phyloP scores from a whole-genome alignment of 2,113 vertebrate genomes.

The Cranoglanis bouderius region DNA sequence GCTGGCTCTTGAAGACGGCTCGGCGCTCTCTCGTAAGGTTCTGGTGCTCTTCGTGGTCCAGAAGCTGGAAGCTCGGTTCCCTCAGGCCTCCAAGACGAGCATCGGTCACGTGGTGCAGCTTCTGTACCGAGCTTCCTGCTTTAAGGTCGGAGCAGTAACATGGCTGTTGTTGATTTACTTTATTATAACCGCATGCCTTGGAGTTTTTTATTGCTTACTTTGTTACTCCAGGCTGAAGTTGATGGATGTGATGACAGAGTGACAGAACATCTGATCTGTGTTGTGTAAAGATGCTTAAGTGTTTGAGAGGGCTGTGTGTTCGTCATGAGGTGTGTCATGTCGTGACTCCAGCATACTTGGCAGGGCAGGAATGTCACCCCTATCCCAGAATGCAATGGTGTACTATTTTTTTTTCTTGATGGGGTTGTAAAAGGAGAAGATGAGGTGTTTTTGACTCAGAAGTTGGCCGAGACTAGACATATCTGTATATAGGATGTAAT shows the following conservation, averaged over 20 bases:
- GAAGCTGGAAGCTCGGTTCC: conserved; percentile 94
- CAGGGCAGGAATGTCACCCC: conserved; percentile 4
- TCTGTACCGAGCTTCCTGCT: conserved; percentile 96
- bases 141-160: conserved; percentile 78
- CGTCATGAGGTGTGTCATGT: background rate
- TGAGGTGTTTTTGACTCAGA: background rate
- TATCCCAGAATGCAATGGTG: conserved; percentile 12
- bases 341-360: background rate
- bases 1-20: conserved; percentile 94
- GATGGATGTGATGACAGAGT: background rate
- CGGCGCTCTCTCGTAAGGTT: conserved; percentile 95
- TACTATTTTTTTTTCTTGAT: background rate
- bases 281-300: background rate
- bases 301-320: background rate
- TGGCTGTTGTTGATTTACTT: background rate
- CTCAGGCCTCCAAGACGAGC: conserved; percentile 97
- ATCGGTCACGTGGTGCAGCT: conserved; percentile 98
- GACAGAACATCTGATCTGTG: background rate
- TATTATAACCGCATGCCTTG: too few relatives aligned
- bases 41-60: conserved; percentile 97
- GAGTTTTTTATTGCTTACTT: background rate
- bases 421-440: background rate
- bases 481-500: background rate
- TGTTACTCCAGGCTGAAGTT: background rate
- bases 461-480: background rate